Evolutionary conservation across 1,140 invertebrate species (phyloP).

Genomic region (Drosophila mauritiana): DNA sequence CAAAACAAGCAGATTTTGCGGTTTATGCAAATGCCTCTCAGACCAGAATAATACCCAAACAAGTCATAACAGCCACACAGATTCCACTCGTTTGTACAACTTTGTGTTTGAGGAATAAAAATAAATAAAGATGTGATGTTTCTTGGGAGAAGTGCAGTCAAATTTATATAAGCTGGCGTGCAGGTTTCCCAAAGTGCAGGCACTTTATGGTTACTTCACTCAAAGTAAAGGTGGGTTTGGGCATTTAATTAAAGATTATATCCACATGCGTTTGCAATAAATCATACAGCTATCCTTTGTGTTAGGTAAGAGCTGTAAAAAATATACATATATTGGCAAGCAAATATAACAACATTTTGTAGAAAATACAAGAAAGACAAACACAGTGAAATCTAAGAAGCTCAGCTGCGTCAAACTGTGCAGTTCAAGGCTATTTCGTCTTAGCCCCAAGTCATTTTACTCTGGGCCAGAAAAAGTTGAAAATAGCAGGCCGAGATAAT

Average conservation of each 20-base stretch:
- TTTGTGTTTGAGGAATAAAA: conserved; percentile 50
- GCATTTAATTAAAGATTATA: conserved; percentile 31
- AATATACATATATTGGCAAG: conserved; percentile 15
- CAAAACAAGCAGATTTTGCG: conserved; percentile 81
- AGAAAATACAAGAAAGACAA: conserved; percentile 31
- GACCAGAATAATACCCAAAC: conserved; percentile 49
- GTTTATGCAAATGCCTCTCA: conserved; percentile 70
- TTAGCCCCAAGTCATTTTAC: conserved; percentile 30
- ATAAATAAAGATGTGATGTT: conserved; percentile 68
- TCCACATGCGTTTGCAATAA: conserved; percentile 13
- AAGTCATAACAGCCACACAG: conserved; percentile 58
- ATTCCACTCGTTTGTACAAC: conserved; percentile 15
- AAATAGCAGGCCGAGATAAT: conserved; percentile 49
- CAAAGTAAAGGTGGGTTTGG: neutral
- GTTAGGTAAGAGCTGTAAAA: conserved; percentile 12
- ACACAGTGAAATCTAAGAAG: conserved; percentile 21
- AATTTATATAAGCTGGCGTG: neutral
- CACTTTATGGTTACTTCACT: neutral
- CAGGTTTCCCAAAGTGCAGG: neutral
- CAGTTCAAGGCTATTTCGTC: conserved; percentile 66
- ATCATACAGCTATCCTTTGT: conserved; percentile 14
- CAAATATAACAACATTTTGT: conserved; percentile 34
- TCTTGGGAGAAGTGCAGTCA: conserved; percentile 5
- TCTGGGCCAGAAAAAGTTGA: conserved; percentile 45
- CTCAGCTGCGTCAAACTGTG: conserved; percentile 75